Evolutionary conservation across 2,888 invertebrate genomes (phyloP).

Genomic region (Orchesellides sinensis): DNA sequence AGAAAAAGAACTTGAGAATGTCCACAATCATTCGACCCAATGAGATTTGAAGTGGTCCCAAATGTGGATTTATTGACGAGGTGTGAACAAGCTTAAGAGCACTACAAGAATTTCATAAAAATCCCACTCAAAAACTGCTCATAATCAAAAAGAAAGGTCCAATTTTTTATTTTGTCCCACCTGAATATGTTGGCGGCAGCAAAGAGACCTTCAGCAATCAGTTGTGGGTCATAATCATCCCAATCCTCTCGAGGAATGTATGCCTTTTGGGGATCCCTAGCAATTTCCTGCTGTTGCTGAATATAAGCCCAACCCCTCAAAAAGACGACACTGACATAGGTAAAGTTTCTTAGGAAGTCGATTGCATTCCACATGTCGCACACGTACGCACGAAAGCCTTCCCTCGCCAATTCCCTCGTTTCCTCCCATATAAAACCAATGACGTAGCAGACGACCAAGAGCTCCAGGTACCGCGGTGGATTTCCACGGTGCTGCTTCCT

Average conservation of each 20-base stretch:
- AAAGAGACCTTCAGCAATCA: slow-evolving; percentile 94
- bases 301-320: slow-evolving; percentile 82
- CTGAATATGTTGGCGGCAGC: slow-evolving; percentile 96
- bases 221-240: slow-evolving; percentile 94
- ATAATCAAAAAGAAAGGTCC: no score
- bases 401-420: slow-evolving; percentile 90
- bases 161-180: slow-evolving; percentile 76
- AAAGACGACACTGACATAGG: slow-evolving; percentile 86
- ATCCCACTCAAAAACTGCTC: neutral
- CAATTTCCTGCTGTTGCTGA: slow-evolving; percentile 58
- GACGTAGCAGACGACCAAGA: slow-evolving; percentile 89
- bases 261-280: slow-evolving; percentile 83
- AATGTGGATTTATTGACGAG: slow-evolving; percentile 94
- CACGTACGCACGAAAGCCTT: slow-evolving; percentile 90
- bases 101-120: slow-evolving; percentile 78
- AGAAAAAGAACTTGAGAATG: slow-evolving; percentile 94
- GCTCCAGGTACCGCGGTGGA: slow-evolving; percentile 89
- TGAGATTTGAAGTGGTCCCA: slow-evolving; percentile 95
- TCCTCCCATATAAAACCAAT: slow-evolving; percentile 95
- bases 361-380: slow-evolving; percentile 98
- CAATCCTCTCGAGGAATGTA: slow-evolving; percentile 90
- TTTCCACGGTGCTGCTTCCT: slow-evolving; percentile 86
- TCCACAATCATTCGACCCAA: slow-evolving; percentile 93
- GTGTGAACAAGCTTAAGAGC: slow-evolving; percentile 94
- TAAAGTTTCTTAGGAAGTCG: slow-evolving; percentile 92